Conservation (phyloP, 2,113 vertebrate genomes). For the Gymnobelideus leadbeateri region DNA sequence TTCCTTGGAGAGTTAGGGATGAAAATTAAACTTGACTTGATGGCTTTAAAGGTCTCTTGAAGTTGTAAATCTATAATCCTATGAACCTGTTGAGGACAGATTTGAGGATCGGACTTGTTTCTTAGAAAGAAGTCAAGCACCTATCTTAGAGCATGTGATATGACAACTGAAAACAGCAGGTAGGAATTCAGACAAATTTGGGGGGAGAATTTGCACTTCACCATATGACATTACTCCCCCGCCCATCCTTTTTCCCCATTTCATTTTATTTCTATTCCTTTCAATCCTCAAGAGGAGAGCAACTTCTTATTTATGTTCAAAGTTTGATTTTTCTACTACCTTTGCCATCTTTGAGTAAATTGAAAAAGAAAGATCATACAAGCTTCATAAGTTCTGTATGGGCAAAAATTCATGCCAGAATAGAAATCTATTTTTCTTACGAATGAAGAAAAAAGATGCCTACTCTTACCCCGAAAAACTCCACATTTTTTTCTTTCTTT, state of each 20-base stretch:
- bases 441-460: not conserved
- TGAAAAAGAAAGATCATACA: not conserved
- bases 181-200: not conserved
- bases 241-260: not conserved
- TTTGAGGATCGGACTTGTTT: not conserved
- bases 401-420: not conserved
- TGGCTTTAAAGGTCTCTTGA: not conserved
- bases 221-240: not conserved
- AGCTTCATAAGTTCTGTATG: not conserved
- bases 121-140: not conserved
- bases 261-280: not conserved
- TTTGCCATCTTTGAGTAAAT: not conserved
- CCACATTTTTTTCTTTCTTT: not conserved
- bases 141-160: not conserved
- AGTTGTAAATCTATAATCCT: not conserved
- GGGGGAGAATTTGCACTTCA: not conserved
- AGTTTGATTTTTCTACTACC: not conserved
- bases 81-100: accelerated
- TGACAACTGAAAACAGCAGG: not conserved
- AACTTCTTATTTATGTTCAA: not conserved
- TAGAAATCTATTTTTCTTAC: not conserved
- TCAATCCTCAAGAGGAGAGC: not conserved
- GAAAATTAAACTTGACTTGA: not conserved
- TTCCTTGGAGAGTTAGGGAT: not conserved
- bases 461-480: not conserved